Base-by-base conservation (phyloP, 1,140 invertebrate species). In the Helicoverpa armigera region DNA sequence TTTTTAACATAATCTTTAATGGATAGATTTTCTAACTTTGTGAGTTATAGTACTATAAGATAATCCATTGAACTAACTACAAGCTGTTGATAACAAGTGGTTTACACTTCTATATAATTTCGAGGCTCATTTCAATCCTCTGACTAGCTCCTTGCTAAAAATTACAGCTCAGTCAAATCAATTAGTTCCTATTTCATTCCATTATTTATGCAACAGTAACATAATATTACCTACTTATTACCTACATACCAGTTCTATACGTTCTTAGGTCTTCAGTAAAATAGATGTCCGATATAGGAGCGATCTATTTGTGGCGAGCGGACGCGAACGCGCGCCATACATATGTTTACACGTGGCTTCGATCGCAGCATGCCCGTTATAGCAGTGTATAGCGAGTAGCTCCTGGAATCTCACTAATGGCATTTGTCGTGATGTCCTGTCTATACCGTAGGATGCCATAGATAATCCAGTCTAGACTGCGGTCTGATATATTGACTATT, bases 241-340 rank as follows among this genome's bases (percentile, higher is more conserved):
- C 16, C 53, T 54, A 1, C 23, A 1, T 54, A 5, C 43, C 51
- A 56, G 35, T 4, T 73, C 58, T 69, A 70, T 11, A 31, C 13
- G 58, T 81, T 58, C 9, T 60, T 18, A 13, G 13, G 53, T 58
- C 73, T 81, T 7, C 53, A 61, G 56, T 48, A 43, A 81, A 81
- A 81, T 81, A 69, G 61, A 75, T 81, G 79, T 81, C 79, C 79
- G 73, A 81, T 81, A 81, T 16, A 35, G 60, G 73, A 75, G 73
- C 79, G 61, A 81, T 81, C 79, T 81, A 81, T 81, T 81, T 81
- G 79, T 35, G 79, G 79, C 79, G 51, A 31, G 63, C 50, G 60
- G 58, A 54, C 63, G 70, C 54, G 73, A 67, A 43, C 67, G 54
- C 56, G 16, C 48, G 18, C 18, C 69, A 72, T 72, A 72, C 69